Base-by-base conservation (phyloP, 2,797 vertebrate genomes). In the Ficedula albicollis region DNA sequence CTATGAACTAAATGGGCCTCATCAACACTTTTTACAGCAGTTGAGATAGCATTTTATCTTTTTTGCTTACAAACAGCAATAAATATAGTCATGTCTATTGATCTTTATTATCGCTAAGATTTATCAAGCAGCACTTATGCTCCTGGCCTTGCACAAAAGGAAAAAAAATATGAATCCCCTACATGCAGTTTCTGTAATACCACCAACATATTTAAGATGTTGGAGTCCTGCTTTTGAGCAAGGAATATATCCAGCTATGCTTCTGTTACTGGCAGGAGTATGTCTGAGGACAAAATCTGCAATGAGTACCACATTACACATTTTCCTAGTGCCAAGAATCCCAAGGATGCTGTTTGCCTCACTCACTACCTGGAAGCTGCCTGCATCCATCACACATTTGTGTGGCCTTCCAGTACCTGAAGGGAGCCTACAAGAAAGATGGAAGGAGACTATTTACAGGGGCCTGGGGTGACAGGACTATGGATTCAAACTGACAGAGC, bases 51-150 rank as follows among this genome's bases (percentile, higher is more conserved):
- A 67, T 90, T 90, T 88, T 62, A 48, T 76, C 55, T 39, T 58
- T 90, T 90, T 88, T 90, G 80, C 94, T 91, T 93, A 48, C 86
- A 79, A 95, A 95, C n/a, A 84, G 48, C 36, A 84, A 59, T 95
- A 96, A 95, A 95, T 94, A 91, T 30, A 55, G 36, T 93, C 39
- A 44, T n/a, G 43, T 86, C 29, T 69, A 78, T 72, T 86, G 66
- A 63, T 86, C 32, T 86, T 91, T 93, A 69, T 90, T 94, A 76
- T 67, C 0, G 0, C 59, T 63, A 70, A 76, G 68, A 96, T 94
- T 94, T 94, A 86, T 86, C 32, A 78, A 67, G 67, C 48, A 73
- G 39, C 15, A 32, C 32, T 91, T 91, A 46, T 0, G 14, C 22
- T 93, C 34, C 79, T n/a, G 26, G 43, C 15, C 27, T 51, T 30